Conservation (phyloP, 2,888 invertebrate genomes). For the Copidosoma aretas region DNA sequence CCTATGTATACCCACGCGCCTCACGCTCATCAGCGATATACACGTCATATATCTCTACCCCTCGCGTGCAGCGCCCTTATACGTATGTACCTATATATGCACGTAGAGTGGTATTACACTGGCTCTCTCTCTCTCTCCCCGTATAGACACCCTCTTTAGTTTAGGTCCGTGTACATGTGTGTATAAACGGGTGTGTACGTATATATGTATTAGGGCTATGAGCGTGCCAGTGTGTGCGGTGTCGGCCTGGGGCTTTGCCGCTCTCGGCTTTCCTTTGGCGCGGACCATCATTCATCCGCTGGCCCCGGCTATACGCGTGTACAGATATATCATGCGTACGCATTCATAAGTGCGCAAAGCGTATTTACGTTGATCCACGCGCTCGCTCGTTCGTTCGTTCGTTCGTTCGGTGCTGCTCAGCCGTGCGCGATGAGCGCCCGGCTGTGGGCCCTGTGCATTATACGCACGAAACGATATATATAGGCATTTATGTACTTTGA, state of each 20-base stretch:
- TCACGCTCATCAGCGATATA: constrained; percentile 35
- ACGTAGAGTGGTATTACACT: too few relatives aligned
- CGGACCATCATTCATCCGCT: constrained; percentile 35
- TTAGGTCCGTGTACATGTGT: constrained; percentile 10
- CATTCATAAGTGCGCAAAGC: constrained; percentile 30
- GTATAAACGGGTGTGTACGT: background rate
- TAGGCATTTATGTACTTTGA: too few relatives aligned
- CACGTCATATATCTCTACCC: background rate
- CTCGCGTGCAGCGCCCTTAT: too few relatives aligned
- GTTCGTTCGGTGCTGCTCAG: too few relatives aligned
- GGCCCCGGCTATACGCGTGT: background rate
- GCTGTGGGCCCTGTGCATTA: too few relatives aligned
- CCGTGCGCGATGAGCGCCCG: background rate
- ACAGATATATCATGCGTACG: too few relatives aligned
- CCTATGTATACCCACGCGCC: constrained; percentile 11
- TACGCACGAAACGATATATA: too few relatives aligned
- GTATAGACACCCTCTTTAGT: background rate
- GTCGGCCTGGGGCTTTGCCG: background rate
- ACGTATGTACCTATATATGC: too few relatives aligned
- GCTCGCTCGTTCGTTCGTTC: too few relatives aligned
- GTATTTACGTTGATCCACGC: constrained; percentile 27
- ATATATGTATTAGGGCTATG: background rate
- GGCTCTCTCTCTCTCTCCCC: too few relatives aligned
- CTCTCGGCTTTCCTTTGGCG: constrained; percentile 27
- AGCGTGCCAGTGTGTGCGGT: background rate